A percentile compares a stretch with the other conserved stretches of the same genome.
Conservation (phyloP, 2,888 invertebrate genomes). For the Scaeva pyrastri region DNA sequence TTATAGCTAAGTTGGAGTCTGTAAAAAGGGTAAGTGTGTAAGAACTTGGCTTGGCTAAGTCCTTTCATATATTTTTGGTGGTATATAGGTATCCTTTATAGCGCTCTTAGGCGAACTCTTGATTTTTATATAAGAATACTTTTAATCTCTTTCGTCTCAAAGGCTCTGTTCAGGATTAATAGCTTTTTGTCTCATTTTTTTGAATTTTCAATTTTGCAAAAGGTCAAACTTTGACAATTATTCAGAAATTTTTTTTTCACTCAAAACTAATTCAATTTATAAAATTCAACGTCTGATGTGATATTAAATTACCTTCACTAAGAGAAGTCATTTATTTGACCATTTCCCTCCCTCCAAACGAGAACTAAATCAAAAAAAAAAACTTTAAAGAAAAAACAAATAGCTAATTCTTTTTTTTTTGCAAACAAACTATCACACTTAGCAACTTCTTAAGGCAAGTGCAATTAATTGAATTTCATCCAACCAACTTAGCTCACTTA, state of each 20-base stretch:
- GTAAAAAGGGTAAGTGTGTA: too few species aligned
- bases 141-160: too few species aligned
- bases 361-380: background rate
- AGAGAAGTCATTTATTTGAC: constrained; percentile 48
- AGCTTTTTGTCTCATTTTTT: background rate
- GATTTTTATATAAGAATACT: too few species aligned
- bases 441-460: constrained; percentile 60
- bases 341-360: constrained; percentile 7
- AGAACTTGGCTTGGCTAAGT: too few species aligned
- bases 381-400: constrained; percentile 33
- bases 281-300: constrained; percentile 15
- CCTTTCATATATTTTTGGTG: too few species aligned
- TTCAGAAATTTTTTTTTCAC: background rate
- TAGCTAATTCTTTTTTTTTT: constrained; percentile 6
- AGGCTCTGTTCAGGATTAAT: too few species aligned
- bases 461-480: constrained; percentile 74
- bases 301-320: constrained; percentile 48
- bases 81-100: too few species aligned
- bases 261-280: background rate
- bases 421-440: constrained; percentile 62
- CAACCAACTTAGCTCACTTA: constrained; percentile 71
- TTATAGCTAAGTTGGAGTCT: too few species aligned
- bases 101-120: too few species aligned
- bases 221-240: background rate
- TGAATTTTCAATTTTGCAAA: background rate